Conservation (phyloP, 2,113 vertebrate genomes). For the Cygnus buccinator region DNA sequence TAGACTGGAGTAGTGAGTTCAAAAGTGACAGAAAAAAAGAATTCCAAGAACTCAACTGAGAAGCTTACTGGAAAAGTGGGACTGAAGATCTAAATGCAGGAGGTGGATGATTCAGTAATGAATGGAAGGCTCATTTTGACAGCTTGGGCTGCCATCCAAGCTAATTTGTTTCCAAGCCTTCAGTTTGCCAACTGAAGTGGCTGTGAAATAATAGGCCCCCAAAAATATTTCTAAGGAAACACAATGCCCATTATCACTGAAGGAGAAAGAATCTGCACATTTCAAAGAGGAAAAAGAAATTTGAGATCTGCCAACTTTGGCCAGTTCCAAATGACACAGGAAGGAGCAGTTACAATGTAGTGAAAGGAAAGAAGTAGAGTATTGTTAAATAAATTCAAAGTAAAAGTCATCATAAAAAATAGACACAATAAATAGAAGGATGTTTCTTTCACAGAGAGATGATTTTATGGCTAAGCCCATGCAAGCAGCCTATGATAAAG, state of each 20-base stretch:
- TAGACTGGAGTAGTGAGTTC: constrained; percentile 45
- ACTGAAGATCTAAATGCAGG: constrained; percentile 49
- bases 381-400: constrained; percentile 35
- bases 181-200: constrained; percentile 70
- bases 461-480: background rate
- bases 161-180: constrained; percentile 73
- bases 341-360: constrained; percentile 41
- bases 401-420: constrained; percentile 24
- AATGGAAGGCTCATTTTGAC: constrained; percentile 66
- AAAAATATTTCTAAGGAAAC: constrained; percentile 76
- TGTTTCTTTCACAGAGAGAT: background rate
- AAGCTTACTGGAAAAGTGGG: constrained; percentile 47
- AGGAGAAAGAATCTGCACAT: constrained; percentile 57
- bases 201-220: constrained; percentile 71
- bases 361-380: constrained; percentile 16
- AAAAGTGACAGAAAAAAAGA: constrained; percentile 37
- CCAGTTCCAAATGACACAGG: constrained; percentile 53
- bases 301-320: constrained; percentile 68
- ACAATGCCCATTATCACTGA: constrained; percentile 64
- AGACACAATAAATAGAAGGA: background rate
- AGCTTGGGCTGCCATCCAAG: constrained; percentile 71
- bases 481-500: background rate
- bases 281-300: constrained; percentile 71
- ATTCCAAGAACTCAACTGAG: constrained; percentile 51
- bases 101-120: constrained; percentile 63